These are phyloP conservation scores for Pristionchus arcanus DNA, from an alignment of 2,888 invertebrate species.

Conservation along the genomic window DNA sequence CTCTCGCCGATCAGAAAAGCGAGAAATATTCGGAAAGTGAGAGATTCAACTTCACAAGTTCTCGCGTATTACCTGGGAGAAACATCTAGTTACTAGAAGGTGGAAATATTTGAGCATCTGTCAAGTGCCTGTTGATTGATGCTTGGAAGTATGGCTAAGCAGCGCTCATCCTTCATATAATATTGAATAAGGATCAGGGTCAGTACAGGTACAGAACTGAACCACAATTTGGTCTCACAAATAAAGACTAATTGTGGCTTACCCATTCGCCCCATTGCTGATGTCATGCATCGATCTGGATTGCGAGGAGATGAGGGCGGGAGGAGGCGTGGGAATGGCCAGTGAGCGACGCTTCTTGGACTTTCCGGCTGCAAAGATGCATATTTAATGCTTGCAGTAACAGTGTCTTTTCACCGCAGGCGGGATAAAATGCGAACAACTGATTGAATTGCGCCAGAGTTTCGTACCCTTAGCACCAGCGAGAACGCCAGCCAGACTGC, in stretches of 20 bases:
- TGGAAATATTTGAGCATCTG: too few relatives aligned
- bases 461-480: conserved; percentile 59
- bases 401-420: too few relatives aligned
- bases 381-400: not conserved
- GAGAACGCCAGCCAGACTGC: conserved; percentile 64
- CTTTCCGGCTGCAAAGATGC: not conserved
- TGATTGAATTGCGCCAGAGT: too few relatives aligned
- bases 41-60: not conserved
- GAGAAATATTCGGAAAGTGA: not conserved
- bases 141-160: too few relatives aligned
- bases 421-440: too few relatives aligned
- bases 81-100: too few relatives aligned
- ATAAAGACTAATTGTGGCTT: not conserved
- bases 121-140: too few relatives aligned
- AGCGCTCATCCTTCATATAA: too few relatives aligned
- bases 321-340: not conserved
- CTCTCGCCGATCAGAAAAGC: not conserved
- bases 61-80: too few relatives aligned
- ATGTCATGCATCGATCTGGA: conserved; percentile 44
- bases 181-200: too few relatives aligned
- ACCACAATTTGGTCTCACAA: too few relatives aligned
- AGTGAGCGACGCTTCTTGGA: conserved; percentile 40
- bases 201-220: too few relatives aligned
- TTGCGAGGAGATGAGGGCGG: not conserved
- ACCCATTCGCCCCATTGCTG: not conserved